Percentiles rank a stretch among this genome's conserved stretches.
These are phyloP conservation scores for Platysternon megacephalum DNA, from an alignment of 2,113 vertebrate genomes.

Conservation along the genomic window DNA sequence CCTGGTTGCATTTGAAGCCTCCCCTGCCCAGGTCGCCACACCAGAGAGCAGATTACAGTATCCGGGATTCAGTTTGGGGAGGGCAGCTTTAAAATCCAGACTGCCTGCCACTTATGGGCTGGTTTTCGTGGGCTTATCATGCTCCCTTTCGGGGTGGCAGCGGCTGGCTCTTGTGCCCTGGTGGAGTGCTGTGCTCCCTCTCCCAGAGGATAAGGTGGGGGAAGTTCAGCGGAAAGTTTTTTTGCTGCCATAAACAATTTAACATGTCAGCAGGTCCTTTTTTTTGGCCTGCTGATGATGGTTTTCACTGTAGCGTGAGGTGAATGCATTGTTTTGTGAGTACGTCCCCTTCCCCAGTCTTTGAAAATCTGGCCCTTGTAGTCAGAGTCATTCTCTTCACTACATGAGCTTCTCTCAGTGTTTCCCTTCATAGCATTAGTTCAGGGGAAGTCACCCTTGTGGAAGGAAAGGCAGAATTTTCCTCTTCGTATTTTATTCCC, in stretches of 20 bases:
- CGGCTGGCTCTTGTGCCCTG: background rate
- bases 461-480: background rate
- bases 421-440: background rate
- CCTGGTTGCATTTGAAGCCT: background rate
- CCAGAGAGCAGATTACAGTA: background rate
- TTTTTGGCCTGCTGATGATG: background rate
- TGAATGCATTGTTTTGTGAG: background rate
- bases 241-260: background rate
- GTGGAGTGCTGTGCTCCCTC: background rate
- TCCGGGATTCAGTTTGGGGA: background rate
- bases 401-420: background rate
- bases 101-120: background rate
- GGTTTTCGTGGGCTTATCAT: background rate
- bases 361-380: background rate
- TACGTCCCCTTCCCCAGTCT: background rate
- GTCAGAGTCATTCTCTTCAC: background rate
- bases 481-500: background rate
- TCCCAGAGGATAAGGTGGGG: background rate
- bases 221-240: background rate
- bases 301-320: background rate
- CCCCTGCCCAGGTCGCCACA: background rate
- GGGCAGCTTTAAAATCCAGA: background rate
- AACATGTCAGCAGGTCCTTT: background rate
- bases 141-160: background rate
- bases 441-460: background rate